Evolutionary conservation across 2,797 vertebrate genomes (phyloP).

Genomic region (Schizopygopsis malacanthus): DNA sequence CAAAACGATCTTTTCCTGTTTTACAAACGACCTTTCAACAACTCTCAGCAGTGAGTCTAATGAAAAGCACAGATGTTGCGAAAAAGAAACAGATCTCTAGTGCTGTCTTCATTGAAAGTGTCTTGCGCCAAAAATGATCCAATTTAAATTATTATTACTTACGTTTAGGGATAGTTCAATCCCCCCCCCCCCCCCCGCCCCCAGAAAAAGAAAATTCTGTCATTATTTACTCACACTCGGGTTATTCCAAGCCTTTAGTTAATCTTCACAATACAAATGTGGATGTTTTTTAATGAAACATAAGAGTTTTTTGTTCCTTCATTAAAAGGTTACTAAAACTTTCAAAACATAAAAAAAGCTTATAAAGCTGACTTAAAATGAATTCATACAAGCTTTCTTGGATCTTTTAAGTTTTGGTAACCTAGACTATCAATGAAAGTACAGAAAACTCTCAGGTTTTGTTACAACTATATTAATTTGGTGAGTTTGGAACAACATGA

Average conservation of each 20-base stretch:
- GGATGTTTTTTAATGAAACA: not conserved
- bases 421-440: too few relatives aligned
- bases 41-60: not conserved
- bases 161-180: not conserved
- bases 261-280: too few relatives aligned
- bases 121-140: not conserved
- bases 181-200: too few relatives aligned
- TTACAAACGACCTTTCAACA: constrained; percentile 35
- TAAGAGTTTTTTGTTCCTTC: not conserved
- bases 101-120: not conserved
- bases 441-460: not conserved
- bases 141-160: not conserved
- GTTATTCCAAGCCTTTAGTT: not conserved
- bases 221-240: too few relatives aligned
- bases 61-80: not conserved
- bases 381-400: too few relatives aligned
- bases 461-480: not conserved
- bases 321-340: not conserved
- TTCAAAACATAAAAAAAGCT: not conserved
- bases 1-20: constrained; percentile 41
- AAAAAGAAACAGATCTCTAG: constrained; percentile 7
- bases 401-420: too few relatives aligned
- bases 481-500: not conserved
- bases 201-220: too few relatives aligned
- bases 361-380: too few relatives aligned